phyloP scores from a whole-genome alignment of 2,113 vertebrate genomes.

The Origma solitaria region DNA sequence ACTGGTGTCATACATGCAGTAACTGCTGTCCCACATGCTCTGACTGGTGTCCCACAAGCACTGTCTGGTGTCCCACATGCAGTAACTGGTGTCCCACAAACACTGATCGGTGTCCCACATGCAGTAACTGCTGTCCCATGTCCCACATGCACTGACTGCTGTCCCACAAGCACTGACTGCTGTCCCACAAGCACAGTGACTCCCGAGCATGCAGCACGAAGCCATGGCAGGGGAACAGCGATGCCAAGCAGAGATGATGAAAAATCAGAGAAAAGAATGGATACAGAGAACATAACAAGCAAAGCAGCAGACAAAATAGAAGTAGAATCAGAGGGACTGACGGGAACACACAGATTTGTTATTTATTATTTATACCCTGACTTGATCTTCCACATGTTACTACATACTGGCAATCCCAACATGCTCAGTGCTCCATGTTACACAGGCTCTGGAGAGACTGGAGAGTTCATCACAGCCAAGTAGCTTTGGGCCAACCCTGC shows the following conservation, averaged over 20 bases:
- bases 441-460: not conserved
- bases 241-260: not conserved
- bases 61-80: not conserved
- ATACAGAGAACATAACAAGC: slow-evolving; percentile 1
- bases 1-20: not conserved
- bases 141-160: not conserved
- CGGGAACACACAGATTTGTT: slow-evolving; percentile 37
- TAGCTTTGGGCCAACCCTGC: not conserved
- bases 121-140: not conserved
- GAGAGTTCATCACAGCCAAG: not conserved
- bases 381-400: slow-evolving; percentile 15
- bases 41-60: not conserved
- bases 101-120: not conserved
- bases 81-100: not conserved
- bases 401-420: not conserved
- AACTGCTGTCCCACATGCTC: not conserved
- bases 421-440: not conserved
- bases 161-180: not conserved
- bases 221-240: not conserved
- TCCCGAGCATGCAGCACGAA: not conserved
- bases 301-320: slow-evolving; percentile 9
- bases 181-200: not conserved
- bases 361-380: slow-evolving; percentile 55
- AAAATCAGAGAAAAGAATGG: not conserved
- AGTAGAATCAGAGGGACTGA: slow-evolving; percentile 28